phyloP scores from a whole-genome alignment of 2,888 invertebrate species.

The Thyatira batis region DNA sequence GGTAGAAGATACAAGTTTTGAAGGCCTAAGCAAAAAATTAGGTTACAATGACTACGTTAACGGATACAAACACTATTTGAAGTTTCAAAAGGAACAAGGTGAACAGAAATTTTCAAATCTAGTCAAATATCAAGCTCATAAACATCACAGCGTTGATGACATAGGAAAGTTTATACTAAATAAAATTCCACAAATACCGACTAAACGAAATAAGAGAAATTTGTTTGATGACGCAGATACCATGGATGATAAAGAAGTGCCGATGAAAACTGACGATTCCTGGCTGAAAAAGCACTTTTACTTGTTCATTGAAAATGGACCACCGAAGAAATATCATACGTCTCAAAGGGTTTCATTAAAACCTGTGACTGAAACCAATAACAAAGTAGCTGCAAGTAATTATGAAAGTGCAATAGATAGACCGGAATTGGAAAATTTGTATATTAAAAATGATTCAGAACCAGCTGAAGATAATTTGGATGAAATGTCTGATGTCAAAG shows the following conservation, averaged over 20 bases:
- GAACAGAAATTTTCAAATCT: slow-evolving; percentile 59
- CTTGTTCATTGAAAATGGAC: slow-evolving; percentile 52
- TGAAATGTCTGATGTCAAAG: slow-evolving; percentile 7
- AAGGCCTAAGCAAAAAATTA: slow-evolving; percentile 54
- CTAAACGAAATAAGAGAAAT: slow-evolving; percentile 23
- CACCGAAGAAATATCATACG: slow-evolving; percentile 58
- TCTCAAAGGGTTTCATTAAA: slow-evolving; percentile 57
- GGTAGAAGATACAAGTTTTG: slow-evolving; percentile 35
- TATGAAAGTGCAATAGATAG: neutral
- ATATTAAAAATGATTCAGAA: neutral
- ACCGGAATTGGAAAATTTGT: neutral
- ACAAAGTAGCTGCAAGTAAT: neutral
- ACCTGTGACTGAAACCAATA: slow-evolving; percentile 16
- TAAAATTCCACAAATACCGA: slow-evolving; percentile 57
- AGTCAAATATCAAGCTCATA: slow-evolving; percentile 68
- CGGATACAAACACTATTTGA: slow-evolving; percentile 66
- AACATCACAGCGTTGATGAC: slow-evolving; percentile 68
- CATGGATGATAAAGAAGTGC: slow-evolving; percentile 57
- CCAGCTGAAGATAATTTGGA: slow-evolving; percentile 18
- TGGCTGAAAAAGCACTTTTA: slow-evolving; percentile 71
- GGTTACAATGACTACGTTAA: slow-evolving; percentile 64
- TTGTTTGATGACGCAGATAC: slow-evolving; percentile 52
- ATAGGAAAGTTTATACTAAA: slow-evolving; percentile 70
- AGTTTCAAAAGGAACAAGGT: slow-evolving; percentile 57
- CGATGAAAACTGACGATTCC: slow-evolving; percentile 62